Base-by-base conservation (phyloP, 2,888 invertebrate species). In the Lasius platythorax region DNA sequence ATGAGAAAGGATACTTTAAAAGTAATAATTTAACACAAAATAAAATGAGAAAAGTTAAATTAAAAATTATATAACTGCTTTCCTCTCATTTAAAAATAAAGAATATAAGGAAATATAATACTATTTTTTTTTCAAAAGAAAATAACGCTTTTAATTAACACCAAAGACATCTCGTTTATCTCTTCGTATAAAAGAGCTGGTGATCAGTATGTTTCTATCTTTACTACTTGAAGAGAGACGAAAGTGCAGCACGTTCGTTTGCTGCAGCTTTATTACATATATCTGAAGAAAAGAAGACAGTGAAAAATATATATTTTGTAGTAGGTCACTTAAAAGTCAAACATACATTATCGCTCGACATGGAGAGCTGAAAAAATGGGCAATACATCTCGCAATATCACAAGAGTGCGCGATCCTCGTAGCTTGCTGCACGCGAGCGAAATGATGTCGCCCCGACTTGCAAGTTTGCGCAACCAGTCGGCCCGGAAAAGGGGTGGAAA, bases 381-480 rank as follows among this genome's bases (percentile, higher is more conserved):
- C 58, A 46, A 79, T 79, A 79, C 46, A 61, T 79, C 46, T 79
- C 43, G 33, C 46, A 76, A 40, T 53, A 76, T 76, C 76, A 67
- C 67, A 43, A 78, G 30, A 50, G 46, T 72, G 72, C 46, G 12
- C 70, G 33, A 70, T 73, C 8, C 12, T 67, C 28, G 67, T n/a
- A 58, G 73, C 43, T 37, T 73, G 67, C 61, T 79, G 46, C 63
- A 68, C 68, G 74, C 53, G 78, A 83, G 66, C 43, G 46, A 82
- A 89, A 87, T 72, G 84, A 79, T 81, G 87, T 82, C 88, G 84
- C 64, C 40, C 11, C 63, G 74, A 82, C 66, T 83, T 74, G 72
- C 82, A 67, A 85, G 83, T 83, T 85, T 78, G 64, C 50, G 58
- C 58, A 58, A 58, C 67, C 50, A 33, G 40, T 40, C 53, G 30